Evolutionary conservation across 2,797 vertebrate genomes (phyloP).

Genomic region (Crypturellus tataupa): DNA sequence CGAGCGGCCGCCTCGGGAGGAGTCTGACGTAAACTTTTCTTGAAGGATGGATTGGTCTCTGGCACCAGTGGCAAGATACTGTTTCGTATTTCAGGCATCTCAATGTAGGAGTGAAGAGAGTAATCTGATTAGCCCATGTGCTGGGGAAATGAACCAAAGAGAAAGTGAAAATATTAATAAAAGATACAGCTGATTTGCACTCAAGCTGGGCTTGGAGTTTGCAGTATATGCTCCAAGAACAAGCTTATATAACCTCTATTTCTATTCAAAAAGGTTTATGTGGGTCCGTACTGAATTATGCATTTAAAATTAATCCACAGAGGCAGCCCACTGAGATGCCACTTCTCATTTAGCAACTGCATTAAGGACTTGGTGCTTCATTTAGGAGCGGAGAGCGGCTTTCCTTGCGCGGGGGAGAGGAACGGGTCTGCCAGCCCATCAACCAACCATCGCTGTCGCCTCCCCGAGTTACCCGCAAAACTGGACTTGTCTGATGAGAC

Average conservation of each 20-base stretch:
- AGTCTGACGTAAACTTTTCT: background rate
- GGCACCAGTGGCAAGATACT: background rate
- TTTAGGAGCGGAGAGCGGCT: constrained; percentile 64
- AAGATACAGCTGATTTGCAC: constrained; percentile 56
- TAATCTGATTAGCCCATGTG: constrained; percentile 50
- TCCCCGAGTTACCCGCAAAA: background rate
- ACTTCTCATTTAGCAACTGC: constrained; percentile 72
- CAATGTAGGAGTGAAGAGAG: constrained; percentile 21
- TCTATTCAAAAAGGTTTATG: constrained; percentile 74
- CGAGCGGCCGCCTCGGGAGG: background rate
- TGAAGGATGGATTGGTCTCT: background rate
- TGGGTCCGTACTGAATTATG: constrained; percentile 74
- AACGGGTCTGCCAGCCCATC: constrained; percentile 35
- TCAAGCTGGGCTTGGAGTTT: constrained; percentile 61
- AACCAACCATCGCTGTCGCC: background rate
- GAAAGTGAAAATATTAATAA: constrained; percentile 65
- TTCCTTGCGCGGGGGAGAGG: constrained; percentile 51
- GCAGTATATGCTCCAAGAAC: constrained; percentile 59
- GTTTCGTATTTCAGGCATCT: constrained; percentile 52
- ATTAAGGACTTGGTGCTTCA: constrained; percentile 68
- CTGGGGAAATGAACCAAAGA: constrained; percentile 43
- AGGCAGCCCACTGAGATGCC: constrained; percentile 75
- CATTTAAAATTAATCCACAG: constrained; percentile 76
- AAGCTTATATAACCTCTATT: constrained; percentile 70
- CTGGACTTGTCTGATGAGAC: rapidly evolving